Conservation (phyloP, 2,113 vertebrate species). For the Amphiprion percula region DNA sequence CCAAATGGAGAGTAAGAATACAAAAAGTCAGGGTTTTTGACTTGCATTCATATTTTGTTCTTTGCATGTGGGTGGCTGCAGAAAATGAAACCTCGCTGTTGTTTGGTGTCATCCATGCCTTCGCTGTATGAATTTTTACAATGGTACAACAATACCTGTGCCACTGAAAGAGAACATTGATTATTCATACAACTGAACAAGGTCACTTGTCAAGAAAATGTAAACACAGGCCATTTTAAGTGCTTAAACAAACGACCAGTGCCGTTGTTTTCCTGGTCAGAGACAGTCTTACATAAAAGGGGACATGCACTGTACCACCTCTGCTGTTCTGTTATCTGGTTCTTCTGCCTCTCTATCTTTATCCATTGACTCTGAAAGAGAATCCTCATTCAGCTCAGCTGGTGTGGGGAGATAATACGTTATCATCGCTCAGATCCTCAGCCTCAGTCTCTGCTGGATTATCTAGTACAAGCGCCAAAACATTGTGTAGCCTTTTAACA, state of each 20-base stretch:
- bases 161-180: background rate
- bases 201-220: constrained; percentile 1
- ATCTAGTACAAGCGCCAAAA: constrained; percentile 39
- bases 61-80: background rate
- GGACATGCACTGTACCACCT: background rate
- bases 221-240: background rate
- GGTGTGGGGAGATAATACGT: constrained; percentile 56
- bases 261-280: background rate
- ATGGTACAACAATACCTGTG: background rate
- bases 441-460: constrained; percentile 49
- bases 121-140: background rate
- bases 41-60: background rate
- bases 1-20: background rate
- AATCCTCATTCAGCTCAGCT: constrained; percentile 53
- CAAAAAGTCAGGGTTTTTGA: background rate
- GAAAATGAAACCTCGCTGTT: background rate
- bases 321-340: constrained; percentile 30
- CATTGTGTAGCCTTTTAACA: constrained; percentile 23
- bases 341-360: constrained; percentile 31
- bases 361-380: constrained; percentile 39
- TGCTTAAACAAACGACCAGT: constrained; percentile 3
- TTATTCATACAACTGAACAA: background rate
- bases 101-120: background rate
- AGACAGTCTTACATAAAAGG: constrained; percentile 13
- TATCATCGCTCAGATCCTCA: constrained; percentile 53